Evolutionary conservation across 2,113 vertebrate genomes (phyloP).

Genomic region (Platysternon megacephalum): DNA sequence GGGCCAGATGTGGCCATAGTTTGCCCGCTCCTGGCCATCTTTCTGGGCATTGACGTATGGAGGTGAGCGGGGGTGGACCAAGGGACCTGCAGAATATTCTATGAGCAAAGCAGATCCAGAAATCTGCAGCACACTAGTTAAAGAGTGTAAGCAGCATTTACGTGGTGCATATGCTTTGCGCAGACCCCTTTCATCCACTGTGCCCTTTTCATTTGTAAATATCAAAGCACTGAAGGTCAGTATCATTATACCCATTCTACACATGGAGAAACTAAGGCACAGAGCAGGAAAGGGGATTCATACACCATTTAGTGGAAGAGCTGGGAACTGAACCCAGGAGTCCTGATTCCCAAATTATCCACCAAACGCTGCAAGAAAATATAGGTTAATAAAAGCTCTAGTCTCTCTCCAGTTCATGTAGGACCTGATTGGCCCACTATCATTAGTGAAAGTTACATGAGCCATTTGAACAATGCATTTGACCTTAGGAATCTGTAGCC

Average conservation of each 20-base stretch:
- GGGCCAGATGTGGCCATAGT: too few species aligned
- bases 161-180: not conserved
- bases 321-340: not conserved
- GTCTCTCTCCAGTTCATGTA: not conserved
- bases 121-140: not conserved
- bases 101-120: not conserved
- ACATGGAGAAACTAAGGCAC: not conserved
- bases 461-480: not conserved
- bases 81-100: not conserved
- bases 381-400: not conserved
- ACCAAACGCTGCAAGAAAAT: not conserved
- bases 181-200: not conserved
- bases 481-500: not conserved
- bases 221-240: not conserved
- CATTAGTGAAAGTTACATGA: not conserved
- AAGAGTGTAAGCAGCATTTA: not conserved
- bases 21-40: not conserved
- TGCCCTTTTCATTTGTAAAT: not conserved
- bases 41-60: not conserved
- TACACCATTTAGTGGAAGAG: not conserved
- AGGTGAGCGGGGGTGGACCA: not conserved
- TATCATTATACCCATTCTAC: not conserved
- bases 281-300: not conserved
- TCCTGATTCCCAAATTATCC: not conserved
- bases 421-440: not conserved